These are phyloP conservation scores for Lathronympha strigana DNA, from an alignment of 2,888 invertebrate genomes.

Conservation along the genomic window DNA sequence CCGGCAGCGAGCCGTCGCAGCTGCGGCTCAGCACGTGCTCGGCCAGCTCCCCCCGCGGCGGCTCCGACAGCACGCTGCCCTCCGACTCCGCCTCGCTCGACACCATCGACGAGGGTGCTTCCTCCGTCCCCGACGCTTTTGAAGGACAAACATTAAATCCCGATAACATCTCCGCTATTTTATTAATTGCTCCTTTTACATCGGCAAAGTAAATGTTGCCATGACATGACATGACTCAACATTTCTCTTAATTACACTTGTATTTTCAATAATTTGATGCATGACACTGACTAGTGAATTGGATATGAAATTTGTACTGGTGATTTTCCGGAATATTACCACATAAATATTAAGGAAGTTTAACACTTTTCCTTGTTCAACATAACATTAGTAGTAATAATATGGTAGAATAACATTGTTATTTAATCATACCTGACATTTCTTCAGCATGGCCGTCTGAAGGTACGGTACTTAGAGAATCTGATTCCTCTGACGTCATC, in stretches of 20 bases:
- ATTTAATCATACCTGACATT: conserved; percentile 59
- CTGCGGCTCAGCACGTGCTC: conserved; percentile 49
- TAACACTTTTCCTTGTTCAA: conserved; percentile 27
- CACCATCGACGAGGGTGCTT: conserved; percentile 78
- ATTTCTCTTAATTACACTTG: conserved; percentile 1
- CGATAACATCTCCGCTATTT: conserved; percentile 18
- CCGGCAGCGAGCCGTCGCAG: conserved; percentile 52
- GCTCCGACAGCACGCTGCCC: conserved; percentile 69
- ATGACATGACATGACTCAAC: conserved; percentile 17
- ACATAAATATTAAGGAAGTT: conserved; percentile 19
- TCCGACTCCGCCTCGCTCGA: conserved; percentile 79
- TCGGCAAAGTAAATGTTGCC: conserved; percentile 1
- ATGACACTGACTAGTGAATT: background rate
- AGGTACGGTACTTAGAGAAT: conserved; percentile 68
- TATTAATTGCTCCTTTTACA: conserved; percentile 7
- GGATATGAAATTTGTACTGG: background rate
- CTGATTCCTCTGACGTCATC: conserved; percentile 75
- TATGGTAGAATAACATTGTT: background rate
- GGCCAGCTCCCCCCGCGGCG: conserved; percentile 56
- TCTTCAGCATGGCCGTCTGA: conserved; percentile 73
- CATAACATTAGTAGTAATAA: background rate
- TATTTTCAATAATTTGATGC: background rate
- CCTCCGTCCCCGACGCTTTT: conserved; percentile 66
- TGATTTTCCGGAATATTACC: conserved; percentile 11
- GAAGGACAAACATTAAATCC: conserved; percentile 11